A percentile compares a stretch with the other conserved stretches of the same genome.
phyloP scores from a whole-genome alignment of 2,888 invertebrate species.

The Saturnia japonica region DNA sequence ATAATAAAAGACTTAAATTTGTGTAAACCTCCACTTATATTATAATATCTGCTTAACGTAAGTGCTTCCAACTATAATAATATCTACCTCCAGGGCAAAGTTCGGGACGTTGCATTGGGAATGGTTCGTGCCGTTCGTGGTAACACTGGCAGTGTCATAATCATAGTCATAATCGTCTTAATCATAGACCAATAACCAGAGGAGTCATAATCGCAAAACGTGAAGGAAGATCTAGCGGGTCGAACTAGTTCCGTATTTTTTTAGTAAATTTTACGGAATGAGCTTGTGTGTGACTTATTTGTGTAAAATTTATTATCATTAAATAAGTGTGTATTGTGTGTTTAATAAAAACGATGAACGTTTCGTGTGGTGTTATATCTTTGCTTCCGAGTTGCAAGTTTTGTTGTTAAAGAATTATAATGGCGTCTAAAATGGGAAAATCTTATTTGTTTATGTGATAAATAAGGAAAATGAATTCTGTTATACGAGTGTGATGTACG shows the following conservation, averaged over 20 bases:
- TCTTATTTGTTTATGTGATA: slow-evolving; percentile 63
- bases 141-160: too few relatives aligned
- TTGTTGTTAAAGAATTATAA: slow-evolving; percentile 41
- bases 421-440: slow-evolving; percentile 49
- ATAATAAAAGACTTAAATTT: too few relatives aligned
- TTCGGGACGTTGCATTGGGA: too few relatives aligned
- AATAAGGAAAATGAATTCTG: slow-evolving; percentile 32
- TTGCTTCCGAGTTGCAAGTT: slow-evolving; percentile 56
- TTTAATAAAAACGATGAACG: slow-evolving; percentile 26
- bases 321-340: slow-evolving; percentile 44
- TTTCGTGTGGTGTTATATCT: slow-evolving; percentile 48
- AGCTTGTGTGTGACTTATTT: slow-evolving; percentile 67
- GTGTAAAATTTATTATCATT: slow-evolving; percentile 49
- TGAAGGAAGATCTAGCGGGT: slow-evolving; percentile 53
- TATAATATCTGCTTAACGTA: too few relatives aligned
- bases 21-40: too few relatives aligned
- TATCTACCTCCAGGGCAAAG: too few relatives aligned
- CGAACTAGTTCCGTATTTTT: slow-evolving; percentile 47
- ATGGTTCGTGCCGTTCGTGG: too few relatives aligned
- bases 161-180: too few relatives aligned
- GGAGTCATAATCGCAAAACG: too few relatives aligned
- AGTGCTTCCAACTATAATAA: too few relatives aligned
- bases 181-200: too few relatives aligned
- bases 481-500: slow-evolving; percentile 55
- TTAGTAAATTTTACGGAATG: slow-evolving; percentile 51